Evolutionary conservation across 2,797 vertebrate species (phyloP).

Genomic region (Trematomus bernacchii): DNA sequence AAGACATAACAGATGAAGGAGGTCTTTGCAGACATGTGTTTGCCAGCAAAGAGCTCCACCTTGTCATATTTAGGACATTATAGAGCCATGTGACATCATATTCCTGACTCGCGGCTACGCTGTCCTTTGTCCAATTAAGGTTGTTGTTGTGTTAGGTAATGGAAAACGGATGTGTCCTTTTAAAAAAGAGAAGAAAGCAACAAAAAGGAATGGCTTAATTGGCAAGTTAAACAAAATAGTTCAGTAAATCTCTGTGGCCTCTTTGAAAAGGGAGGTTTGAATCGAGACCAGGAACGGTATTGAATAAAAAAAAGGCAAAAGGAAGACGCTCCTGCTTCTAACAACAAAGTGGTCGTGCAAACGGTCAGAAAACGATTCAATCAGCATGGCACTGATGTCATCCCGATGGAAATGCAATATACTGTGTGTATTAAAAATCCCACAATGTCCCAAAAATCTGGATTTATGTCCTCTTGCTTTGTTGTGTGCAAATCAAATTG

Average conservation of each 20-base stretch:
- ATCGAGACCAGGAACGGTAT: constrained; percentile 23
- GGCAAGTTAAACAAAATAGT: constrained; percentile 71
- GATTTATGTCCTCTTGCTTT: constrained; percentile 53
- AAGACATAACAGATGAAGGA: constrained; percentile 50
- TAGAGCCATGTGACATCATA: constrained; percentile 73
- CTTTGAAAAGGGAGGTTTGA: constrained; percentile 61
- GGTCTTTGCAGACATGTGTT: constrained; percentile 56
- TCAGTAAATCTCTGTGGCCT: constrained; percentile 62
- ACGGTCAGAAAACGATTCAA: background rate
- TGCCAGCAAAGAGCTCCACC: constrained; percentile 45
- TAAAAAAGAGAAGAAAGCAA: constrained; percentile 42
- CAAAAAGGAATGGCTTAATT: constrained; percentile 64
- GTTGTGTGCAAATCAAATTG: constrained; percentile 60
- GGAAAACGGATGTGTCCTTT: constrained; percentile 71
- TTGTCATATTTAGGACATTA: constrained; percentile 67
- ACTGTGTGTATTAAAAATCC: constrained; percentile 18
- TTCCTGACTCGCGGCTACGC: constrained; percentile 68
- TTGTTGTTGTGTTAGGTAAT: constrained; percentile 76
- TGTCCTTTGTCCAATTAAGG: constrained; percentile 78
- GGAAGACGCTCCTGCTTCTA: constrained; percentile 4
- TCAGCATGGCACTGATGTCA: constrained; percentile 34
- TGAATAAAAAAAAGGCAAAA: constrained; percentile 44
- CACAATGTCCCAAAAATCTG: constrained; percentile 26
- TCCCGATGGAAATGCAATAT: constrained; percentile 41
- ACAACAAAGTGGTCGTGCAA: background rate